A percentile compares a stretch with the other conserved stretches of the same genome.
Evolutionary conservation across 1,140 invertebrate species (phyloP).

Genomic region (Uloborus diversus): DNA sequence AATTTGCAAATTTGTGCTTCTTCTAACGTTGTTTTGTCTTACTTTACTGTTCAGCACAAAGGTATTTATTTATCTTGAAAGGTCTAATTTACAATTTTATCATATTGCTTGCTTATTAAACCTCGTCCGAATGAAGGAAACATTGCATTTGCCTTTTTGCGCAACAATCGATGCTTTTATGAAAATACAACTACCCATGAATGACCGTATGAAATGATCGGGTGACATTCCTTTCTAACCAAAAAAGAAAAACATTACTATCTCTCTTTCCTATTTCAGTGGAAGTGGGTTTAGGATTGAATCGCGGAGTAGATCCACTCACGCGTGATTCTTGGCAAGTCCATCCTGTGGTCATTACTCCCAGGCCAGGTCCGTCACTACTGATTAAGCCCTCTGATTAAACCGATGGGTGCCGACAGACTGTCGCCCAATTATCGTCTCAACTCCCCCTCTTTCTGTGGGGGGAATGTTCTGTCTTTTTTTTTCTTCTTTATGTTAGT

Average conservation of each 20-base stretch:
- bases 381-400: conserved; percentile 36
- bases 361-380: neutral
- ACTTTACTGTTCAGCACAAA: no score
- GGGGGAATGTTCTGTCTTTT: neutral
- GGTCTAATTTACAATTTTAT: no score
- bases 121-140: no score
- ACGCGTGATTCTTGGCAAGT: neutral
- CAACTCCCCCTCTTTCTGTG: neutral
- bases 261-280: neutral
- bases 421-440: conserved; percentile 38
- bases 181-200: neutral
- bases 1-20: no score
- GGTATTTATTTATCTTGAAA: no score
- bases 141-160: neutral
- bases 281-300: neutral
- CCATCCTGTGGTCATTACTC: neutral
- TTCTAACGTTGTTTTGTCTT: no score
- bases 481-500: neutral
- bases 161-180: neutral
- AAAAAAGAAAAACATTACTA: neutral
- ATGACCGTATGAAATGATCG: neutral
- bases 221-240: neutral
- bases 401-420: conserved; percentile 37
- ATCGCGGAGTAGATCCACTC: neutral
- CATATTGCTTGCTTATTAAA: no score